phyloP scores from a whole-genome alignment of 1,140 invertebrate genomes.

The Holcopasites calliopsidis region DNA sequence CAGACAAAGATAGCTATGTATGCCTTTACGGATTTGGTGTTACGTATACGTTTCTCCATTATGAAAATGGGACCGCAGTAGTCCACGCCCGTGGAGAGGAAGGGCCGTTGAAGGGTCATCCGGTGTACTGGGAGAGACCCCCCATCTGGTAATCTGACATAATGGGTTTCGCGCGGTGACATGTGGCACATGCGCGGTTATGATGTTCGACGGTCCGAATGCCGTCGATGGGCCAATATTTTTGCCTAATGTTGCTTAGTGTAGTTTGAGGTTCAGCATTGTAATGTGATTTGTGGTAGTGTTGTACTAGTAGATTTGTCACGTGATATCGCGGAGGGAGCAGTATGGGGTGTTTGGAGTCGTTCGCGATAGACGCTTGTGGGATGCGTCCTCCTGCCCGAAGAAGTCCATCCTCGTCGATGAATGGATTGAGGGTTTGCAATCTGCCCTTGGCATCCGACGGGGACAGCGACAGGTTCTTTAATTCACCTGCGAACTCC shows the following conservation, averaged over 20 bases:
- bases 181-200: neutral
- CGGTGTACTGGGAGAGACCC: neutral
- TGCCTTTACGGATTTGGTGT: neutral
- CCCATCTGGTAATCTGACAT: neutral
- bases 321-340: conserved; percentile 51
- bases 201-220: neutral
- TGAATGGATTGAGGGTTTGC: conserved; percentile 43
- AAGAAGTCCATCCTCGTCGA: conserved; percentile 51
- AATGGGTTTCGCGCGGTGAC: neutral
- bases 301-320: conserved; percentile 53
- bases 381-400: conserved; percentile 67
- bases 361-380: conserved; percentile 46
- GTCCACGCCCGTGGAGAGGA: neutral
- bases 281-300: conserved; percentile 53
- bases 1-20: neutral
- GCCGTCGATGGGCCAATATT: neutral
- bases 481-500: conserved; percentile 23
- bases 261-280: conserved; percentile 24
- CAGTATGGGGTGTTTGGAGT: conserved; percentile 61
- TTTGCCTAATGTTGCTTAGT: neutral
- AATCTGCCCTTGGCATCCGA: neutral
- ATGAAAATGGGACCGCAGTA: too few species aligned
- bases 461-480: neutral
- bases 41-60: too few species aligned
- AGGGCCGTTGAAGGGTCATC: neutral